Percentiles rank a stretch among this genome's conserved stretches.
These are phyloP conservation scores for Drosophila lowei DNA, from an alignment of 1,140 invertebrate species.

Conservation along the genomic window DNA sequence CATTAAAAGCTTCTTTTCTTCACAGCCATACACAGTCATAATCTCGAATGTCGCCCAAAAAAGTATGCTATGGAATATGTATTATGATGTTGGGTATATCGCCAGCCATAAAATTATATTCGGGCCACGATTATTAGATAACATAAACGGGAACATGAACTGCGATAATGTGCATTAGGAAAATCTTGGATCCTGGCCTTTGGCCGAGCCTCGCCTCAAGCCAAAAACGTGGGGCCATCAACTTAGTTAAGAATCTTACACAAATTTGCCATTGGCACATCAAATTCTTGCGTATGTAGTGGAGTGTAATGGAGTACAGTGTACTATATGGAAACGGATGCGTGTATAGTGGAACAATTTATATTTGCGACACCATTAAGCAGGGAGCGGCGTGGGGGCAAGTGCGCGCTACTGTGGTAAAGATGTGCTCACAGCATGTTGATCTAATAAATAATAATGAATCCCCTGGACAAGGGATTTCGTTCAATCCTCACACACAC, in stretches of 20 bases:
- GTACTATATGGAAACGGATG: neutral
- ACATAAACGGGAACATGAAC: slow-evolving; percentile 58
- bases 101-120: slow-evolving; percentile 50
- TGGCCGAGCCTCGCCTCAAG: slow-evolving; percentile 4
- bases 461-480: slow-evolving; percentile 28
- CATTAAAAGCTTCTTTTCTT: no score
- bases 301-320: slow-evolving; percentile 54
- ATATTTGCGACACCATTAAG: slow-evolving; percentile 78
- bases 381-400: slow-evolving; percentile 15
- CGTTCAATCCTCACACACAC: slow-evolving; percentile 18
- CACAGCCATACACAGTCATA: neutral
- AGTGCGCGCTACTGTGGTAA: slow-evolving; percentile 40
- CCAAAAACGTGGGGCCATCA: slow-evolving; percentile 13
- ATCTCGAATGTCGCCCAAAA: slow-evolving; percentile 15
- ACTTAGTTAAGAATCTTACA: slow-evolving; percentile 63
- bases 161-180: slow-evolving; percentile 37
- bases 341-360: slow-evolving; percentile 48
- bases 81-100: slow-evolving; percentile 51
- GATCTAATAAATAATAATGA: slow-evolving; percentile 47
- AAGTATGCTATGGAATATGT: slow-evolving; percentile 55
- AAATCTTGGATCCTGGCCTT: neutral
- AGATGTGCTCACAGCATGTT: slow-evolving; percentile 42
- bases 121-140: slow-evolving; percentile 62
- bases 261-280: slow-evolving; percentile 58
- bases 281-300: slow-evolving; percentile 38